phyloP scores from a whole-genome alignment of 2,888 invertebrate genomes.

The Erebia ligea region DNA sequence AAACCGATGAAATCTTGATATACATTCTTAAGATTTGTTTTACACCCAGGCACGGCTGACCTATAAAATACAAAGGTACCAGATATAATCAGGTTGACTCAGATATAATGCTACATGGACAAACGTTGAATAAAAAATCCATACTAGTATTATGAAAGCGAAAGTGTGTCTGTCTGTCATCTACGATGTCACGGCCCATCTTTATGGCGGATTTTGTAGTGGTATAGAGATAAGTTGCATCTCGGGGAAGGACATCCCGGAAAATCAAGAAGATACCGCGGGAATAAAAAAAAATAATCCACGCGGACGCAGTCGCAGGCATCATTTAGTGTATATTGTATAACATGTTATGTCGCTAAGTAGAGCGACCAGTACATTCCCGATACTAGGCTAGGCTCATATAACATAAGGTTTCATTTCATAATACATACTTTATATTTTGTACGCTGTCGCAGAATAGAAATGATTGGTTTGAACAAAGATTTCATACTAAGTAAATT shows the following conservation, averaged over 20 bases:
- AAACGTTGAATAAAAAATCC: constrained; percentile 19
- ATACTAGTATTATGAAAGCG: no score
- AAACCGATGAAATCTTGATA: constrained; percentile 31
- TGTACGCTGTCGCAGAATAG: neutral
- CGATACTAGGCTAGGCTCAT: neutral
- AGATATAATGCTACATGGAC: constrained; percentile 16
- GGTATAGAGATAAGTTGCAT: no score
- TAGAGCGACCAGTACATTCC: neutral
- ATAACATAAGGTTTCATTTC: neutral
- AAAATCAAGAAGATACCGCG: no score
- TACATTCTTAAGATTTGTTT: constrained; percentile 39
- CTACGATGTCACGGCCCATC: no score
- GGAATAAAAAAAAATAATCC: no score
- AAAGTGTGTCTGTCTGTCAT: no score
- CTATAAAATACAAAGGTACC: constrained; percentile 38
- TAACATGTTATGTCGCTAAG: neutral
- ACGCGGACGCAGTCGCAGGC: no score
- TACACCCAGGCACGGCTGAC: constrained; percentile 40
- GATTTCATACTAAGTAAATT: neutral
- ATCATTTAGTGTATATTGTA: no score
- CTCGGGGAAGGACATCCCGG: no score
- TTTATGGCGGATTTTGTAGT: no score
- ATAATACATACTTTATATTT: neutral
- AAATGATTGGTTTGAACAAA: neutral
- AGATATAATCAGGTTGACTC: constrained; percentile 14